Evolutionary conservation across 1,140 invertebrate species (phyloP), one percentile per base, ranked within the genome.

Genomic region (Penaeus chinensis): DNA sequence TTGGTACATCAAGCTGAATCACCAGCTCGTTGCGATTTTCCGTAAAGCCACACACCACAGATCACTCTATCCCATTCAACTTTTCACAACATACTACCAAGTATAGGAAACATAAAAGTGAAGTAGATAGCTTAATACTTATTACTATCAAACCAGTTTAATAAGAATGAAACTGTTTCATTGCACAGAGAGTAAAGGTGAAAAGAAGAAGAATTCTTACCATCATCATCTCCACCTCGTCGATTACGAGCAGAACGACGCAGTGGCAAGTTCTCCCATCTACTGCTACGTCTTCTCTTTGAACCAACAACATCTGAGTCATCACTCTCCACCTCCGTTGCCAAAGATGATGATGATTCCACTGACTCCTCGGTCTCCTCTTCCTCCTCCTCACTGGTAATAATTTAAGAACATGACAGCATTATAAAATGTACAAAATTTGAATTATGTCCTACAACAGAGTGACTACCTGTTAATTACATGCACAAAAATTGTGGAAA

Each of bases 191-290:
- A 63, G 3, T 63, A 18, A 7, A 32, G n/a, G 27, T 20, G 22
- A 54, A 16, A 54, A 54, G 54, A 54, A 16, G 16, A 16, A 54
- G 16, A 54, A 16, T 13, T 5, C 74, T 61, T 60, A 86, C 84
- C 84, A 37, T 86, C 66, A 62, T 90, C 86, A 63, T 88, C 84
- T 19, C 78, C 78, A 47, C 69, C 66, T 54, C 84, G 71, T 62
- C 89, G 62, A 81, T 90, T 90, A 27, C 89, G 83, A 42, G 89
- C 84, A 47, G 89, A 90, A 22, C 89, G 66, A 19, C 89, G 47
- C 3, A 90, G 77, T 47, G 89, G 89, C n/a, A 85, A 74, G 65
- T 71, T 81, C 22, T 83, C 79, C 27, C 60, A 74, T 20, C 85
- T 69, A 18, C 80, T 78, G 62, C 85, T 89, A 37, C 87, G 37